These are phyloP conservation scores for Bombycilla garrulus DNA, from an alignment of 2,113 vertebrate genomes.

Conservation along the genomic window DNA sequence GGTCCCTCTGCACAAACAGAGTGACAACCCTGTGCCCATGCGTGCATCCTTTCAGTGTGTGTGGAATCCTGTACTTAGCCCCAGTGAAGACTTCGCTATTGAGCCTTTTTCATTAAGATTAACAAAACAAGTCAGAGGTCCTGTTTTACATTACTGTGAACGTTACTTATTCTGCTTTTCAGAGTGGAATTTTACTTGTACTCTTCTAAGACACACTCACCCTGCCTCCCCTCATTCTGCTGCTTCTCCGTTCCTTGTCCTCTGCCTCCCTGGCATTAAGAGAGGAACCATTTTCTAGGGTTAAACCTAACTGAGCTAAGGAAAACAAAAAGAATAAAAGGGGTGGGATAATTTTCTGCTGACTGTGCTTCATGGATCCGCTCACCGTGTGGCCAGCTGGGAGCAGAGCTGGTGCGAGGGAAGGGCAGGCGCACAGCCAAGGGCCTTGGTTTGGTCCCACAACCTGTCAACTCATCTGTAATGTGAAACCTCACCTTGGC, in stretches of 20 bases:
- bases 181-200: background rate
- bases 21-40: background rate
- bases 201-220: background rate
- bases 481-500: background rate
- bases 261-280: background rate
- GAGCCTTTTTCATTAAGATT: background rate
- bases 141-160: background rate
- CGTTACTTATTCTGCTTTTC: background rate
- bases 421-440: background rate
- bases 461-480: background rate
- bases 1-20: rapidly evolving
- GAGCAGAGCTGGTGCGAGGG: background rate
- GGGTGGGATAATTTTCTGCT: background rate
- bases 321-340: no score
- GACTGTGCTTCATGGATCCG: background rate
- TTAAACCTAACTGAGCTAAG: background rate
- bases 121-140: background rate
- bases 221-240: rapidly evolving
- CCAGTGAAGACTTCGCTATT: background rate
- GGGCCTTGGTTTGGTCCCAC: background rate
- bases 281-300: background rate
- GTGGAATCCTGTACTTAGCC: background rate
- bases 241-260: background rate
- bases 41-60: background rate
- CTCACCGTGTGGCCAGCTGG: background rate